Percentiles rank a stretch among this genome's conserved stretches.
These are phyloP conservation scores for Dascillus cervinus DNA, from an alignment of 2,888 invertebrate genomes.

Conservation along the genomic window DNA sequence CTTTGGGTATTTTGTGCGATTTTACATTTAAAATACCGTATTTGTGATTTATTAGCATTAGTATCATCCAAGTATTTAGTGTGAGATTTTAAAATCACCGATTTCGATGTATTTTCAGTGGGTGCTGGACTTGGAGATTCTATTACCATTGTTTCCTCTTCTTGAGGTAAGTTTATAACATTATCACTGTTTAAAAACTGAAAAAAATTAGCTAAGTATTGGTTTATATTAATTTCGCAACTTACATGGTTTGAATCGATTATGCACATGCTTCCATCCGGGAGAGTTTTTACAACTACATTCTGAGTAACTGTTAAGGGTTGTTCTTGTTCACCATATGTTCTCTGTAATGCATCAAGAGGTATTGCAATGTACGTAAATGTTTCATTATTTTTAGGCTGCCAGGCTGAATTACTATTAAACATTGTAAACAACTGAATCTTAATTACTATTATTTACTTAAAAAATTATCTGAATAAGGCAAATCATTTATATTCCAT, in stretches of 20 bases:
- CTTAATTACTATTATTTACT: too few relatives aligned
- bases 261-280: conserved; percentile 12
- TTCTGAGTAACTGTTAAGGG: conserved; percentile 13
- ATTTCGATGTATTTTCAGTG: background rate
- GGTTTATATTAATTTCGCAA: background rate
- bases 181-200: background rate
- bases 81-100: background rate
- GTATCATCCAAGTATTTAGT: background rate
- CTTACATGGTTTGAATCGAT: conserved; percentile 13
- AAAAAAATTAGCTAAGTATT: background rate
- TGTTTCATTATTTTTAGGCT: conserved; percentile 9
- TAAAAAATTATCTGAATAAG: too few relatives aligned
- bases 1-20: background rate
- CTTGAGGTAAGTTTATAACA: too few relatives aligned
- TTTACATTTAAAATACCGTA: background rate
- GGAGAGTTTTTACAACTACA: conserved; percentile 15
- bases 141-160: too few relatives aligned
- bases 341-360: conserved; percentile 11
- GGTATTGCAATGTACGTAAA: conserved; percentile 15
- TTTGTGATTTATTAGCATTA: background rate
- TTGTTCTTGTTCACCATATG: conserved; percentile 5
- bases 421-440: too few relatives aligned
- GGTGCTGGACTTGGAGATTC: too few relatives aligned
- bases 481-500: too few relatives aligned
- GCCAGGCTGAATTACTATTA: too few relatives aligned